These are phyloP conservation scores for Rhinopomastus cyanomelas DNA, from an alignment of 2,113 vertebrate genomes.

Conservation along the genomic window DNA sequence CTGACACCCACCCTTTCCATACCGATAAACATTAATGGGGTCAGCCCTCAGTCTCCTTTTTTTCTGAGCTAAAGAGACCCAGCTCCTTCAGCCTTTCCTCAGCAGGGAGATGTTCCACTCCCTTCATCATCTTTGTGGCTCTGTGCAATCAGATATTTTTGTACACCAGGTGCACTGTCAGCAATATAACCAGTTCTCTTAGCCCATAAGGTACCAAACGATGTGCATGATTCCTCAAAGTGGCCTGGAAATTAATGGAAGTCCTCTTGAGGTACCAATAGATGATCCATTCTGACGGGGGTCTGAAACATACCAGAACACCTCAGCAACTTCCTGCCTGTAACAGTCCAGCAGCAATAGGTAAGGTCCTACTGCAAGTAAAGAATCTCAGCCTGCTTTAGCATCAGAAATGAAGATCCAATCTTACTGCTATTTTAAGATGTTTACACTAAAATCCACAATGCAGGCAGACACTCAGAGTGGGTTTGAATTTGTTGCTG, in stretches of 20 bases:
- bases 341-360: background rate
- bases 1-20: too few species aligned
- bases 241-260: background rate
- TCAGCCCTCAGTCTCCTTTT: too few species aligned
- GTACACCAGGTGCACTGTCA: background rate
- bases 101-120: too few species aligned
- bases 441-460: background rate
- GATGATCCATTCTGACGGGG: background rate
- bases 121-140: too few species aligned
- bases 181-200: background rate
- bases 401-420: background rate
- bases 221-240: background rate
- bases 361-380: rapidly evolving
- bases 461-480: background rate
- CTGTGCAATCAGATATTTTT: background rate
- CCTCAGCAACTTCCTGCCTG: background rate
- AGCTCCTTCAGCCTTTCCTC: too few species aligned
- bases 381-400: background rate
- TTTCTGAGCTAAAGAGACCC: too few species aligned
- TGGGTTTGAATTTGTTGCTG: background rate
- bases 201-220: background rate
- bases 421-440: background rate
- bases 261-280: background rate
- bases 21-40: too few species aligned
- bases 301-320: background rate